These are phyloP conservation scores for Phrynocephalus vlangalii DNA, from an alignment of 2,797 vertebrate species.

Conservation along the genomic window DNA sequence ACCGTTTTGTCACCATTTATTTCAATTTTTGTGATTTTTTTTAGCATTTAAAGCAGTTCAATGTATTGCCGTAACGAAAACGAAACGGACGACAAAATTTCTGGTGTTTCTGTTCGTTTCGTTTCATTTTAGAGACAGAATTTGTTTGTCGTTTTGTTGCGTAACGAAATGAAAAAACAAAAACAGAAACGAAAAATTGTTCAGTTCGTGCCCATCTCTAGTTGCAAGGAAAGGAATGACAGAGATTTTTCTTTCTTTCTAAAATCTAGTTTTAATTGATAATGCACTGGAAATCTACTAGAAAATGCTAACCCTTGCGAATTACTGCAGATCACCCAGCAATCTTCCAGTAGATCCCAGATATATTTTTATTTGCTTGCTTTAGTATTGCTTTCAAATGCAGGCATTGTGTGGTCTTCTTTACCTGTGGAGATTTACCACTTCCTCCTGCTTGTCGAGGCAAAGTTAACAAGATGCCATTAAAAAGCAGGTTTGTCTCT, in stretches of 20 bases:
- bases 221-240: background rate
- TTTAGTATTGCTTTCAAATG: background rate
- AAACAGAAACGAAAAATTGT: background rate
- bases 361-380: background rate
- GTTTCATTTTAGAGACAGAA: too few relatives aligned
- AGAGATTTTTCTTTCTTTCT: background rate
- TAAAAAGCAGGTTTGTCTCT: slow-evolving; percentile 92
- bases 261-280: background rate
- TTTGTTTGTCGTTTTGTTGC: too few relatives aligned
- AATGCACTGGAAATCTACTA: background rate
- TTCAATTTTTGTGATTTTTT: too few relatives aligned
- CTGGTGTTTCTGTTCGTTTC: too few relatives aligned
- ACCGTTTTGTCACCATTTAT: too few relatives aligned
- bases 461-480: slow-evolving; percentile 89
- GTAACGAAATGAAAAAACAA: too few relatives aligned
- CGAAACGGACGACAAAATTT: too few relatives aligned
- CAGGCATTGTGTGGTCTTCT: background rate
- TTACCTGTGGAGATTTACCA: slow-evolving; percentile 92
- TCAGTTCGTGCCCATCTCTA: too few relatives aligned
- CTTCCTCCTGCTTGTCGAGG: slow-evolving; percentile 87
- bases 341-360: background rate
- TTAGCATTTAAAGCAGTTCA: too few relatives aligned
- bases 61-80: too few relatives aligned
- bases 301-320: background rate
- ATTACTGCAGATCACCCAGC: background rate